Evolutionary conservation across 1,140 invertebrate genomes (phyloP), one percentile per base, ranked within the genome.

Genomic region (Brachystomella parvula): DNA sequence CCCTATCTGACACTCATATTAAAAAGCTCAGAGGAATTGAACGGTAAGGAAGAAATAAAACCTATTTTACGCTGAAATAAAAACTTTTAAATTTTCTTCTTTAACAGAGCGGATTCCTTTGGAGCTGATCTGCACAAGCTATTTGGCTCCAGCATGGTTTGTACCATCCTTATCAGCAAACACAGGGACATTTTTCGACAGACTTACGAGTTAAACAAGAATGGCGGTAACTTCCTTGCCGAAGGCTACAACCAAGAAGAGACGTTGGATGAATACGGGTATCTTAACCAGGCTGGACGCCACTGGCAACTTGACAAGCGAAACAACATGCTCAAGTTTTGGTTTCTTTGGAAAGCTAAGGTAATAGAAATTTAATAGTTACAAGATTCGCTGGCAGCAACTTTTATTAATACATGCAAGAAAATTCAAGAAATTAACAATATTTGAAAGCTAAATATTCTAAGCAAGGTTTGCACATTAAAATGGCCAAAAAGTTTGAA

Each of bases 261-360:
- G 49, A 6, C 49, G 12, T 44, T 44, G n/a, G 39, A 44, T 9
- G 49, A 6, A 53, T 12, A 26, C 24, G 6, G 12, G 6, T 15
- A 9, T 17, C 9, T 53, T 24, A 53, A 53, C 49, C 21, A 17
- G 24, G 24, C 24, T 53, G 49, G 49, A 53, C 12, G 49, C 9
- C 33, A 62, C 44, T 6, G 3, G 28, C 60, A 62, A 47, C 3
- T 15, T 15, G 60, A 62, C 30, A 62, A 62, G 35, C 9, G 60
- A 29, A 62, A 62, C 33, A 62, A 62, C 60, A 47, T 62, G 12
- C 31, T 62, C 3, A 62, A 62, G 29, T 62, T 62, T 19, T 62
- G 60, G 60, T 19, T 39, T 6, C 30, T 62, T 15, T 62, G 60
- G 60, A 62, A 62, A 29, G 60, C 31, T 12, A 62, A 62, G 60